Evolutionary conservation across 1,140 invertebrate species (phyloP), one percentile per base, ranked within the genome.

Genomic region (Cardiocondyla obscurior): DNA sequence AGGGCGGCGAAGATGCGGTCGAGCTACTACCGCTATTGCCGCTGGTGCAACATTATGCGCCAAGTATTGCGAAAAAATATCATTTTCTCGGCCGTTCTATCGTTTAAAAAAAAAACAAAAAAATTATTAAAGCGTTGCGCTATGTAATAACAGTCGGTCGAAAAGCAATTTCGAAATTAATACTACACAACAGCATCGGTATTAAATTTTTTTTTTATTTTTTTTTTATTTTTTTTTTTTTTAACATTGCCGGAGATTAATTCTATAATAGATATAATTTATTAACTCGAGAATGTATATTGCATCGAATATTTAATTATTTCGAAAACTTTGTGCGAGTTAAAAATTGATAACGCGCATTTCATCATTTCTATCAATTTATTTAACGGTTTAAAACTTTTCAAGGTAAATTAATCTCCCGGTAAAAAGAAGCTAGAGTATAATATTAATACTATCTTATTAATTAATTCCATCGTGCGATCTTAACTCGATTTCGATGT

Each of bases 11-110:
- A 36, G 72, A 65, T 44, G 14, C 22, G 14, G 39, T 25, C 16
- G 39, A 65, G 36, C 46, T 53, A 46, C 70, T 16, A 28, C 6
- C 55, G 22, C 44, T 25, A 39, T 51, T 51, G 36, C 51, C 30
- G 49, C 3, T 2, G n/a, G 53, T 76, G 39, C 49, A 69, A 39
- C 28, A 30, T 83, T 86, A 51, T 42, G 33, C 67, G 3, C 36
- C 8, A 44, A 44, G 42, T 76, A 57, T 76, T 28, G 16, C n/a
- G 30, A 53, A 57, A 77, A 86, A 86, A 62, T 77, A 60, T 42
- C 36, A 49, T 76, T 69, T 44, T 14, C 5, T 10, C 12, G 33
- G 16, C 3, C 25, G 4, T 36, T n/a, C 8, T 42, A 42, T 4
- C 33, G 58, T 4, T n/a, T n/a, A n/a, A n/a, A n/a, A n/a, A n/a